Evolutionary conservation across 2,797 vertebrate genomes (phyloP).

Genomic region (Salarias fasciatus): DNA sequence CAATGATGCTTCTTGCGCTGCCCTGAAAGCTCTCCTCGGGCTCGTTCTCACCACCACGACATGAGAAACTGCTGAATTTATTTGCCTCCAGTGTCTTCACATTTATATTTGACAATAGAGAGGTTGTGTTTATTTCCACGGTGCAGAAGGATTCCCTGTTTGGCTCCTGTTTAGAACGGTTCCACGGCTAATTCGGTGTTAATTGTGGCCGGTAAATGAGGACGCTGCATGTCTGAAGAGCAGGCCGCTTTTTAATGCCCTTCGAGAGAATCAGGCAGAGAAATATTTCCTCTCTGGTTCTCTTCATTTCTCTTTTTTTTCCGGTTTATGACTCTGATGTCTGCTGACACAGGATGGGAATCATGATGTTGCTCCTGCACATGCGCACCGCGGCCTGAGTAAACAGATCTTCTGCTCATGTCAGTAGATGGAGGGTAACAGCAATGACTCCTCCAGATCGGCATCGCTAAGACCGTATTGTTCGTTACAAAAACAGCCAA

Average conservation of each 20-base stretch:
- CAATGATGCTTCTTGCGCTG: conserved; percentile 47
- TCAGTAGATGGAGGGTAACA: too few relatives aligned
- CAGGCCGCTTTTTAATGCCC: conserved; percentile 26
- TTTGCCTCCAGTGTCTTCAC: conserved; percentile 31
- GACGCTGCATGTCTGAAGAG: conserved; percentile 24
- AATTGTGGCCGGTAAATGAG: conserved; percentile 33
- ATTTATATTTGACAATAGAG: conserved; percentile 43
- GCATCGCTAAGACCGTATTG: too few relatives aligned
- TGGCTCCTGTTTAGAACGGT: conserved; percentile 24
- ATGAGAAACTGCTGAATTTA: conserved; percentile 37
- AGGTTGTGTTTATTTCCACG: conserved; percentile 40
- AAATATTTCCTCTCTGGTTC: conserved; percentile 20
- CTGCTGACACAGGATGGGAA: too few relatives aligned
- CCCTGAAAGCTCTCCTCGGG: conserved; percentile 51
- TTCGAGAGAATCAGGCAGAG: conserved; percentile 51
- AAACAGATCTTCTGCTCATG: too few relatives aligned
- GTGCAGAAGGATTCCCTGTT: conserved; percentile 22
- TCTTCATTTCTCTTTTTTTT: conserved; percentile 16
- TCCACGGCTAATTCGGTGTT: conserved; percentile 16
- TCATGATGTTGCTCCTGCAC: too few relatives aligned
- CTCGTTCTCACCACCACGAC: conserved; percentile 38
- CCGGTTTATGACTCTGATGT: too few relatives aligned
- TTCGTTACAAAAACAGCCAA: too few relatives aligned
- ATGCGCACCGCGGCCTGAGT: too few relatives aligned
- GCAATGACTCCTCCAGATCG: too few relatives aligned